These are phyloP conservation scores for Thymelicus sylvestris DNA, from an alignment of 2,888 invertebrate genomes.

Conservation along the genomic window DNA sequence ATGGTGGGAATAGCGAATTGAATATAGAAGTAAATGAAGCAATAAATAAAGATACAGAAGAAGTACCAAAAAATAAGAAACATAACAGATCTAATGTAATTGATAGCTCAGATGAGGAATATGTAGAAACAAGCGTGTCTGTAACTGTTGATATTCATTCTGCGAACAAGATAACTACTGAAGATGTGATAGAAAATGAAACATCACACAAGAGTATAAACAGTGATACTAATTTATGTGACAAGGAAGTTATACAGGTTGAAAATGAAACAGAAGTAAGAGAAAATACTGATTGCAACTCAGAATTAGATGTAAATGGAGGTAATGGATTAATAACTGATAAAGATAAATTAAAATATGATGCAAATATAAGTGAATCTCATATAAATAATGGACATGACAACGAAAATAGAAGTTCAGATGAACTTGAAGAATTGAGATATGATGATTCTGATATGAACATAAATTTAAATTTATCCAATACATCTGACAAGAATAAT, in stretches of 20 bases:
- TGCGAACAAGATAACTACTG: background rate
- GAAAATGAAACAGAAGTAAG: background rate
- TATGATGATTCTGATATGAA: constrained; percentile 25
- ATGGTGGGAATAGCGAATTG: constrained; percentile 23
- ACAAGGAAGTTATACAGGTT: background rate
- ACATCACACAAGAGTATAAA: background rate
- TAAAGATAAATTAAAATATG: background rate
- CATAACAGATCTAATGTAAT: constrained; percentile 50
- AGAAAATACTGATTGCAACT: background rate
- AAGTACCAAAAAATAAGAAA: constrained; percentile 41
- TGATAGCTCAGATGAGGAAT: constrained; percentile 53
- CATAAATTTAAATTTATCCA: constrained; percentile 16
- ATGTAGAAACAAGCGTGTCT: constrained; percentile 42
- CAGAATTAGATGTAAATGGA: background rate
- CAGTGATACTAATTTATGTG: too few species aligned
- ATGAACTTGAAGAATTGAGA: constrained; percentile 8
- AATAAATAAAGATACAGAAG: constrained; percentile 27
- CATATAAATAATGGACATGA: constrained; percentile 27
- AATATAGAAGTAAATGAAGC: constrained; percentile 31
- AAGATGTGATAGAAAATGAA: background rate
- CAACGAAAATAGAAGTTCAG: constrained; percentile 28
- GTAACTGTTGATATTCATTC: constrained; percentile 49
- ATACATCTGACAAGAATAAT: constrained; percentile 18
- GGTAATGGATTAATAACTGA: background rate
- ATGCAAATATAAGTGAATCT: constrained; percentile 12